These are phyloP conservation scores for Pongo abelii DNA, from an alignment of 2,113 vertebrate species.

Conservation along the genomic window DNA sequence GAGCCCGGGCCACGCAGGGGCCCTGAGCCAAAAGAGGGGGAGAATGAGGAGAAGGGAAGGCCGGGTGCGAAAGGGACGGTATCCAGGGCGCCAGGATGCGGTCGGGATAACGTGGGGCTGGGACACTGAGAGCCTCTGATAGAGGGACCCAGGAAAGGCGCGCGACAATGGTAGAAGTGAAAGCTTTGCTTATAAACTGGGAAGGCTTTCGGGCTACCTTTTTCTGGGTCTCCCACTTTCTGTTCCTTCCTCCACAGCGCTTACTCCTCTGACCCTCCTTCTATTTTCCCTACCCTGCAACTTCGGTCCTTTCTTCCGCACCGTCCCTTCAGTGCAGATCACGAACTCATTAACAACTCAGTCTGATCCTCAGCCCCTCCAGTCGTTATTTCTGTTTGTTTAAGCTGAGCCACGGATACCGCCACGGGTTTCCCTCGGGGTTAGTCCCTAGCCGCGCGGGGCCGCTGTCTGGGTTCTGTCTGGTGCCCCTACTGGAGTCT, in stretches of 20 bases:
- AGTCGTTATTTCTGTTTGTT: not conserved
- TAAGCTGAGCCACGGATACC: not conserved
- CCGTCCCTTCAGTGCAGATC: not conserved
- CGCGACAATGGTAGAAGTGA: not conserved
- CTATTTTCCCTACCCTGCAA: not conserved
- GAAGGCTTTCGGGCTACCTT: not conserved
- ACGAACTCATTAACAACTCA: not conserved
- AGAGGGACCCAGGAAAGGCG: not conserved
- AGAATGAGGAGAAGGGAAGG: not conserved
- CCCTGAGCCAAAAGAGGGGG: not conserved
- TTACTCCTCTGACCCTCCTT: not conserved
- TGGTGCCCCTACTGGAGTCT: not conserved
- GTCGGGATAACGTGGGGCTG: not conserved
- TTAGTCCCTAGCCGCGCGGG: not conserved
- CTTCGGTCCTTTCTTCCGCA: not conserved
- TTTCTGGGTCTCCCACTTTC: not conserved
- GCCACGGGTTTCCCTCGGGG: not conserved
- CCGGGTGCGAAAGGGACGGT: not conserved
- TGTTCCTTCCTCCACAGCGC: not conserved
- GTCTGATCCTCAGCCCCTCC: not conserved
- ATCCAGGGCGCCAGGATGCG: not conserved
- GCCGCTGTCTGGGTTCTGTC: not conserved
- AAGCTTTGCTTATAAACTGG: not conserved
- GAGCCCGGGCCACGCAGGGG: slow-evolving; percentile 54
- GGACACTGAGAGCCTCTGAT: too few relatives aligned